Base-by-base conservation (phyloP, 2,113 vertebrate species). In the Macroglossus sobrinus region DNA sequence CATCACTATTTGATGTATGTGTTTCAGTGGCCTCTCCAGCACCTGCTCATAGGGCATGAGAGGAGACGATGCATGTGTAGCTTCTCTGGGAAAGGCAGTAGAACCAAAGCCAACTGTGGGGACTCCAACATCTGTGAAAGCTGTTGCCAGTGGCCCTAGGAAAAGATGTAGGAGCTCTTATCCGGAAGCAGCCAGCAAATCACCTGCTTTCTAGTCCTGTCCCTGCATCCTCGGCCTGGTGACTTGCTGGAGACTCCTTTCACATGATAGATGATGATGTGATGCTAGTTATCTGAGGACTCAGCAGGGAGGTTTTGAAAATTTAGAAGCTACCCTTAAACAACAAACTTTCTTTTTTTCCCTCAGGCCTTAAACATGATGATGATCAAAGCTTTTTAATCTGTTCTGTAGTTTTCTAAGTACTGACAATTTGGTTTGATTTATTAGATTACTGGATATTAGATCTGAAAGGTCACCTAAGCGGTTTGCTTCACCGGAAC, bases 21-120 rank as follows among this genome's bases (percentile, higher is more conserved):
- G 18, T 26, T 47, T 87, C 61, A 0, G 19, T 47, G 30, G 8
- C n/a, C 26, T 72, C 38, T 19, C 69, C 10, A 33, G 64, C 61
- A 50, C 8, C 12, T 30, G 71, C 33, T 90, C 9, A 6, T 2
- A 2, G 69, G 33, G 30, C 82, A 1, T 9, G 38, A 21, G 74
- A 85, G 15, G 40, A 63, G 55, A 33, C 5, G 7, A 7, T 0
- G 5, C 26, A 2, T 0, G 2, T 22, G 38, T 6, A 1, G 9
- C 3, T 15, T 72, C 75, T 30, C 71, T 64, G 15, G 38, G 55
- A 22, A 55, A 75, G 57, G n/a, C 24, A 38, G 55, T 35, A 28
- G 53, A 91, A 43, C 24, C 61, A 33, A 26, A 93, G 59, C 45
- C 68, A 30, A 6, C 43, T 24, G 7, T 0, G 3, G 75, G 28